phyloP scores from a whole-genome alignment of 2,888 invertebrate genomes.

The Alsophila aescularia region DNA sequence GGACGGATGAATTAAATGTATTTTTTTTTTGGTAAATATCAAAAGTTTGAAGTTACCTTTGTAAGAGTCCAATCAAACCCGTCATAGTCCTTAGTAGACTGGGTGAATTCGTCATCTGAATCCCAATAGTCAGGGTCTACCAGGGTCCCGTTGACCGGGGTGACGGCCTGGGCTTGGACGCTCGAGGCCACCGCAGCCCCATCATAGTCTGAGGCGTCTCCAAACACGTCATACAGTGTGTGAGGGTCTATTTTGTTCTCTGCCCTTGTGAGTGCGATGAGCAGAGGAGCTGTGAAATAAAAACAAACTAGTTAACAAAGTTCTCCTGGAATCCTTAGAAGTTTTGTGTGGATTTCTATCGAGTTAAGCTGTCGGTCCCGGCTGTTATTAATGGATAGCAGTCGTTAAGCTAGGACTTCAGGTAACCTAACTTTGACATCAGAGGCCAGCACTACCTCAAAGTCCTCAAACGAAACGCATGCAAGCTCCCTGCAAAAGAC shows the following conservation, averaged over 20 bases:
- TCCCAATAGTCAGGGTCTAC: conserved; percentile 61
- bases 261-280: conserved; percentile 40
- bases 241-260: conserved; percentile 44
- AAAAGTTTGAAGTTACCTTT: conserved; percentile 84
- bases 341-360: too few species aligned
- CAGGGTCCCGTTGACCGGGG: conserved; percentile 48
- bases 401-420: too few species aligned
- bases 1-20: too few species aligned
- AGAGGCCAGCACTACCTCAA: too few species aligned
- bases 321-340: not conserved
- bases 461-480: too few species aligned
- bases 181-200: conserved; percentile 24
- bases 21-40: not conserved
- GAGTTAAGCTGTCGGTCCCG: too few species aligned
- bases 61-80: conserved; percentile 88
- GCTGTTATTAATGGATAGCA: too few species aligned
- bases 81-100: conserved; percentile 74
- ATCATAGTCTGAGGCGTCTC: conserved; percentile 33
- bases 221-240: conserved; percentile 57
- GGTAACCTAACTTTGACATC: too few species aligned
- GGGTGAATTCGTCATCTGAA: conserved; percentile 49
- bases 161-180: conserved; percentile 52
- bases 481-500: too few species aligned
- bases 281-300: conserved; percentile 44
- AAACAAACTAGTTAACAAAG: not conserved